These are phyloP conservation scores for Lycodopsis pacificus DNA, from an alignment of 2,797 vertebrate species.

Conservation along the genomic window DNA sequence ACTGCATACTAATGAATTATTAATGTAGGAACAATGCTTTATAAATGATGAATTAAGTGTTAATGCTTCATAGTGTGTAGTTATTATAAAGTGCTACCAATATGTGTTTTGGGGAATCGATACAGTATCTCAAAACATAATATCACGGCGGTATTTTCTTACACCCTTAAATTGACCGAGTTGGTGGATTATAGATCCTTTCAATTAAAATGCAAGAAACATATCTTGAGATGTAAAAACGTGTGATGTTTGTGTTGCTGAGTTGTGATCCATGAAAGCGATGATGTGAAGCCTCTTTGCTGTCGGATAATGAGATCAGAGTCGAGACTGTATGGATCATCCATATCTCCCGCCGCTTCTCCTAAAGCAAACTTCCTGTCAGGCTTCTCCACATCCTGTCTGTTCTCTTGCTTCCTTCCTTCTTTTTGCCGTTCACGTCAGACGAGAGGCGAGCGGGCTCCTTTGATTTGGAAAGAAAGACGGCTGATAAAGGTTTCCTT, in stretches of 20 bases:
- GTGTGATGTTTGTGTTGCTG: neutral
- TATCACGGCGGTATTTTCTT: no score
- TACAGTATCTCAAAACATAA: neutral
- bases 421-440: slow-evolving; percentile 10
- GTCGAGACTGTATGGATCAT: neutral
- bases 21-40: no score
- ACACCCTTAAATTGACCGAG: no score
- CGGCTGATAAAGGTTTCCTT: slow-evolving; percentile 22
- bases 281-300: neutral
- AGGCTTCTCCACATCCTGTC: neutral
- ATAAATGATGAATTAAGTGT: no score
- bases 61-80: no score
- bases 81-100: no score
- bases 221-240: neutral
- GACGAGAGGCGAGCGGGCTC: neutral
- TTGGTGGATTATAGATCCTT: neutral
- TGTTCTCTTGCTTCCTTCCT: neutral
- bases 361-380: neutral
- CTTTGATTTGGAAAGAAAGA: slow-evolving; percentile 24
- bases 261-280: neutral
- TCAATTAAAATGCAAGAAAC: neutral
- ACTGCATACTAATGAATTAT: no score
- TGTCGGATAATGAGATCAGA: neutral
- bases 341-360: neutral
- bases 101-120: no score